phyloP scores from a whole-genome alignment of 2,888 invertebrate species.

The Marronus borbonicus region DNA sequence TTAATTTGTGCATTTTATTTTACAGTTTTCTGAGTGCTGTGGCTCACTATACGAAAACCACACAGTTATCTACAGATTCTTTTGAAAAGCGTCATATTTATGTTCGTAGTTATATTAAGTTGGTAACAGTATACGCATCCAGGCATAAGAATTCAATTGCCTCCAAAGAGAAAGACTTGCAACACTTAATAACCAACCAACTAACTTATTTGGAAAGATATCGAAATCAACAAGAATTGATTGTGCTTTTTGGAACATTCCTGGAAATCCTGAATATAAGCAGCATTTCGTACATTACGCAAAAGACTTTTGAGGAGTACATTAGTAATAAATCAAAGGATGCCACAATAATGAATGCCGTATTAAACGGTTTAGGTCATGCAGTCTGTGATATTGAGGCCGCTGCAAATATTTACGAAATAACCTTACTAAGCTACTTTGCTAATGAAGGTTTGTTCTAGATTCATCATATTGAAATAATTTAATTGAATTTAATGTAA shows the following conservation, averaged over 20 bases:
- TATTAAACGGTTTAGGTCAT: conserved; percentile 70
- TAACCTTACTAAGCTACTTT: conserved; percentile 73
- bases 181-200: conserved; percentile 70
- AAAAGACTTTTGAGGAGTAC: conserved; percentile 70
- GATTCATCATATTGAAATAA: conserved; percentile 8
- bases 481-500: conserved; percentile 32
- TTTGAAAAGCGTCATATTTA: conserved; percentile 75
- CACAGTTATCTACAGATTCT: conserved; percentile 61
- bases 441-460: conserved; percentile 70
- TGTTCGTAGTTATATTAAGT: conserved; percentile 75
- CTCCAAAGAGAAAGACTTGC: conserved; percentile 71
- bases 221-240: conserved; percentile 70
- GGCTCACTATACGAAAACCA: conserved; percentile 73
- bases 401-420: conserved; percentile 73
- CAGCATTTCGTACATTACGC: conserved; percentile 62
- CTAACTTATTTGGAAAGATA: conserved; percentile 74
- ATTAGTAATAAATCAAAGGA: conserved; percentile 70
- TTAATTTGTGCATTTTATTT: conserved; percentile 24
- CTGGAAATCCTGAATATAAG: conserved; percentile 67
- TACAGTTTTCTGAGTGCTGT: conserved; percentile 76
- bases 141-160: conserved; percentile 72
- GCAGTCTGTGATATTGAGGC: conserved; percentile 70
- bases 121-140: conserved; percentile 73
- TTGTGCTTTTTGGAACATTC: conserved; percentile 72
- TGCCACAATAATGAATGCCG: conserved; percentile 70